Evolutionary conservation across 2,888 invertebrate species (phyloP).

Genomic region (Hyles lineata): DNA sequence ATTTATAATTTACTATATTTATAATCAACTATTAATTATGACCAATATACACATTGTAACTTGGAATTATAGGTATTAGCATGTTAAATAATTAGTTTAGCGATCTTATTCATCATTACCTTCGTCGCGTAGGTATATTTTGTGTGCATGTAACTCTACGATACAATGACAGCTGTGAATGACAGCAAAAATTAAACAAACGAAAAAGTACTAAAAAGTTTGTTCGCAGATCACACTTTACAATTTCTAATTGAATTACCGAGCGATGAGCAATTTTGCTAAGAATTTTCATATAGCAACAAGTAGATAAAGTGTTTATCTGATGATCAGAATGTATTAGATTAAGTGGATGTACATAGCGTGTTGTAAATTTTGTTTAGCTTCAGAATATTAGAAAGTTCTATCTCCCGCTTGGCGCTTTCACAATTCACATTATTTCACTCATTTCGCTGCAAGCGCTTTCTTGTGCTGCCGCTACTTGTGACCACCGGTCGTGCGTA

Average conservation of each 20-base stretch:
- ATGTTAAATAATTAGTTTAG: too few species aligned
- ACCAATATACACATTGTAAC: too few species aligned
- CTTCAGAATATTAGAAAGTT: constrained; percentile 28
- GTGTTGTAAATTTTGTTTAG: background rate
- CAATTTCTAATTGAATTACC: background rate
- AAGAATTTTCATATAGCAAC: background rate
- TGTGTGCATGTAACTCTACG: background rate
- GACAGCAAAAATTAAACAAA: background rate
- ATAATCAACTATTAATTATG: too few species aligned
- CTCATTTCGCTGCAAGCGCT: background rate
- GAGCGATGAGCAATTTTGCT: background rate
- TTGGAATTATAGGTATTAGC: too few species aligned
- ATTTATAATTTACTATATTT: too few species aligned
- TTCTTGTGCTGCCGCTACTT: background rate
- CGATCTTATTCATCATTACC: too few species aligned
- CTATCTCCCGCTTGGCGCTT: background rate
- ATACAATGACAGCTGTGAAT: background rate
- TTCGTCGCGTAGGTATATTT: too few species aligned
- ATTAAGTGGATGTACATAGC: background rate
- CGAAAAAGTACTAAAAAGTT: too few species aligned
- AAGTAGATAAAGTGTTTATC: background rate
- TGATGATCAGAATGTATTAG: background rate
- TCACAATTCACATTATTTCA: constrained; percentile 6
- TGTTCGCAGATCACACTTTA: background rate
- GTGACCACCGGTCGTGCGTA: background rate